Conservation (phyloP, 2,797 vertebrate species). For the Enteromius argenteus region DNA sequence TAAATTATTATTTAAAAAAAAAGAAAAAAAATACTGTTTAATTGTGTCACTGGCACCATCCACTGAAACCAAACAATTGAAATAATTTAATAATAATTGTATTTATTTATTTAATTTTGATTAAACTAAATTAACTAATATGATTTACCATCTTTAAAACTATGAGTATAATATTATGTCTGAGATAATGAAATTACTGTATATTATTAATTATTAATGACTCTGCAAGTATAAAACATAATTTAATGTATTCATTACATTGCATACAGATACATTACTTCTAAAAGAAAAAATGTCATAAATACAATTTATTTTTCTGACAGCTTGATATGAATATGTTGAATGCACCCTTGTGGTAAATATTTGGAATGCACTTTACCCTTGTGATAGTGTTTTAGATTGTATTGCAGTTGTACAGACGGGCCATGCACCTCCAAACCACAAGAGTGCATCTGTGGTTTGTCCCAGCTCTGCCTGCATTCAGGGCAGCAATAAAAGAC, state of each 20-base stretch:
- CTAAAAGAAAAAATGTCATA: slow-evolving; percentile 3
- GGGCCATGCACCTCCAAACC: slow-evolving; percentile 45
- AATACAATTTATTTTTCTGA: neutral
- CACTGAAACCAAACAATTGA: neutral
- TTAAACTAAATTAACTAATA: neutral
- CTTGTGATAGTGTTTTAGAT: slow-evolving; percentile 13
- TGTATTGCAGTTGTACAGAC: slow-evolving; percentile 27
- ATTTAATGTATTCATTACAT: neutral
- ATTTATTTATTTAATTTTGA: neutral
- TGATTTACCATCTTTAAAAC: neutral
- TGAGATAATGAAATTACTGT: neutral
- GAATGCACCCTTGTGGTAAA: neutral
- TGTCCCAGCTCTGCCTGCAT: slow-evolving; percentile 35
- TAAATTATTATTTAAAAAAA: neutral
- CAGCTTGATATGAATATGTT: neutral
- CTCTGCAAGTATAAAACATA: neutral
- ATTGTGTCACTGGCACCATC: neutral
- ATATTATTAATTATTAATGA: neutral
- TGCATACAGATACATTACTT: neutral
- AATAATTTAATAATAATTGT: neutral
- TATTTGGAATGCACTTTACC: neutral
- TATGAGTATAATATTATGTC: neutral
- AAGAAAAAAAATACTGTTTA: neutral
- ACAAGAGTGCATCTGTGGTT: slow-evolving; percentile 51
- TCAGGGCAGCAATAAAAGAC: slow-evolving; percentile 44